phyloP scores from a whole-genome alignment of 2,888 invertebrate species.

The Gisinianus flammeolus region DNA sequence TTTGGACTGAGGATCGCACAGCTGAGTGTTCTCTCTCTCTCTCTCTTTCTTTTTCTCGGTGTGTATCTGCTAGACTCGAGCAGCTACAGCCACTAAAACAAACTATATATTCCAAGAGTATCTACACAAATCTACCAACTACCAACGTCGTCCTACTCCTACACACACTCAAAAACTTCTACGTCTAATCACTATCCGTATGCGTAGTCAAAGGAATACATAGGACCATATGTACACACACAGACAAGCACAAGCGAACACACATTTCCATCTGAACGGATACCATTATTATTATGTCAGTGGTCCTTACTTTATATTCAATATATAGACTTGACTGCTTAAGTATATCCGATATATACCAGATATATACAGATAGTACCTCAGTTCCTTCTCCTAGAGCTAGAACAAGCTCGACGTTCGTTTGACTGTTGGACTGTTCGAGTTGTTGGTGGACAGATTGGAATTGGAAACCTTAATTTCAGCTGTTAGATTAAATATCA shows the following conservation, averaged over 20 bases:
- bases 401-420: too few relatives aligned
- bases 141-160: neutral
- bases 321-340: too few relatives aligned
- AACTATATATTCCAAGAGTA: neutral
- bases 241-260: neutral
- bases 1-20: too few relatives aligned
- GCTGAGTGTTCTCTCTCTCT: too few relatives aligned
- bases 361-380: too few relatives aligned
- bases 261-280: neutral
- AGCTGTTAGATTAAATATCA: constrained; percentile 6
- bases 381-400: too few relatives aligned
- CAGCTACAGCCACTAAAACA: constrained; percentile 5
- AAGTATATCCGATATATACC: too few relatives aligned
- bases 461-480: neutral
- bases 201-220: too few relatives aligned
- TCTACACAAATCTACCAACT: neutral
- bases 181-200: neutral
- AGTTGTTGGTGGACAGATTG: neutral
- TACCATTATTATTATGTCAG: neutral
- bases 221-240: neutral
- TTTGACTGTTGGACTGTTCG: too few relatives aligned
- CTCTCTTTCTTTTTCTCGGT: too few relatives aligned
- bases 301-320: neutral
- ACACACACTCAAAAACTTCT: neutral
- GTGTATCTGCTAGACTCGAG: too few relatives aligned